Percentiles rank a stretch among this genome's conserved stretches.
Conservation (phyloP, 2,888 invertebrate species). For the Limenitis camilla region DNA sequence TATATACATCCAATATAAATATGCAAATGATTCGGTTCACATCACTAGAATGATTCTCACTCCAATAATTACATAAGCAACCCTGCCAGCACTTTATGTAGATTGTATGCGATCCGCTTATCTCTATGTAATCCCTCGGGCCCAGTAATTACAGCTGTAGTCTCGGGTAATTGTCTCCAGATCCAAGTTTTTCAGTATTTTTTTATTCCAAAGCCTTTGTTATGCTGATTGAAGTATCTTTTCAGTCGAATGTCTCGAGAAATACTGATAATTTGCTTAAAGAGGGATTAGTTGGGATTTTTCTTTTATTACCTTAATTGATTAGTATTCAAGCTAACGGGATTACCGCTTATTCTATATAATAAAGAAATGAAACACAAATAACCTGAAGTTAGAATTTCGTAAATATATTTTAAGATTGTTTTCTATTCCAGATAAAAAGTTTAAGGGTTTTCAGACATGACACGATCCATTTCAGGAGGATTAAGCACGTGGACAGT, state of each 20-base stretch:
- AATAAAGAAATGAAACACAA: no score
- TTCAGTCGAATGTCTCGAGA: no score
- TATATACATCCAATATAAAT: no score
- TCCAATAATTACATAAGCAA: background rate
- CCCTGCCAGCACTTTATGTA: background rate
- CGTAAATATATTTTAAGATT: no score
- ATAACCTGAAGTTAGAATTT: no score
- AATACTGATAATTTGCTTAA: constrained; percentile 2
- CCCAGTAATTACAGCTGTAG: constrained; percentile 47
- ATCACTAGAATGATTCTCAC: background rate
- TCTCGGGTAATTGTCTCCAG: constrained; percentile 48
- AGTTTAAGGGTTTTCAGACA: constrained; percentile 30
- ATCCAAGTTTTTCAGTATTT: constrained; percentile 27
- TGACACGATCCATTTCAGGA: constrained; percentile 43
- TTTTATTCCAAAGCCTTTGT: constrained; percentile 6
- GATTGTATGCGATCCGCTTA: constrained; percentile 1
- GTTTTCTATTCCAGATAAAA: background rate
- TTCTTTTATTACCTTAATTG: background rate
- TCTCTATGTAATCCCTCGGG: constrained; percentile 18
- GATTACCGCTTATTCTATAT: no score
- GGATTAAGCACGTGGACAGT: constrained; percentile 55
- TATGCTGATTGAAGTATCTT: constrained; percentile 19
- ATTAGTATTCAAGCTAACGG: no score
- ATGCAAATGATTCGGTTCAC: background rate
- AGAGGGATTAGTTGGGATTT: background rate